Evolutionary conservation across 2,113 vertebrate species (phyloP), one percentile per base, ranked within the genome.

Genomic region (Pachypanchax playfairii): DNA sequence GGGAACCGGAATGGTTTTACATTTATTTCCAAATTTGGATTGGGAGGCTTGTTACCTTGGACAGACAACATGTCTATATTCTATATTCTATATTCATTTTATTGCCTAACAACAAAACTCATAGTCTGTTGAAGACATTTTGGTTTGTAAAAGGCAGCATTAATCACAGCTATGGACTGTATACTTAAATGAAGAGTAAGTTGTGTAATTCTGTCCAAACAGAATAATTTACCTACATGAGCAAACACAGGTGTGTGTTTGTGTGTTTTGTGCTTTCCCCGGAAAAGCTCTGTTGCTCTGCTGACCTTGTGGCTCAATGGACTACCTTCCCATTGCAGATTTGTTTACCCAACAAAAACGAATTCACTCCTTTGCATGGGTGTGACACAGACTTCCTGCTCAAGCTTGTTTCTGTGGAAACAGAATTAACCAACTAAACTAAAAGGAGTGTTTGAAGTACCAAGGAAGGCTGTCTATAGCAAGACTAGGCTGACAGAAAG

Each of bases 301-400:
- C 50, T 39, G 73, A 55, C 63, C 73, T 68, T 63, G 52, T 6
- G 24, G 50, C 24, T 52, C 35, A 13, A 14, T 0, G 20, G 41
- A 48, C 36, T 51, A 60, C 64, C 68, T 81, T 60, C 67, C 67
- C 62, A 48, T 35, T 38, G 63, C 29, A 47, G 17, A 84, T 87
- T 81, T 86, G 84, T 88, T 87, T 83, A 77, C 44, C 46, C 64
- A 75, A 78, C 80, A 81, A 89, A n/a, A 89, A 65, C 79, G 80
- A 87, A 86, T 86, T 22, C 69, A 61, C 78, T 76, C 29, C 65
- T 89, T 89, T 88, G 87, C 87, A 89, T 89, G 77, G 67, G 65
- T 51, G 64, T 44, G 67, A 70, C 49, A 43, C 54, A 50, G 59
- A 54, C 70, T 80, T 85, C 82, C 87, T 82, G 75, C 0, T 63